Evolutionary conservation across 2,888 invertebrate genomes (phyloP).

Genomic region (Girardia tigrina): DNA sequence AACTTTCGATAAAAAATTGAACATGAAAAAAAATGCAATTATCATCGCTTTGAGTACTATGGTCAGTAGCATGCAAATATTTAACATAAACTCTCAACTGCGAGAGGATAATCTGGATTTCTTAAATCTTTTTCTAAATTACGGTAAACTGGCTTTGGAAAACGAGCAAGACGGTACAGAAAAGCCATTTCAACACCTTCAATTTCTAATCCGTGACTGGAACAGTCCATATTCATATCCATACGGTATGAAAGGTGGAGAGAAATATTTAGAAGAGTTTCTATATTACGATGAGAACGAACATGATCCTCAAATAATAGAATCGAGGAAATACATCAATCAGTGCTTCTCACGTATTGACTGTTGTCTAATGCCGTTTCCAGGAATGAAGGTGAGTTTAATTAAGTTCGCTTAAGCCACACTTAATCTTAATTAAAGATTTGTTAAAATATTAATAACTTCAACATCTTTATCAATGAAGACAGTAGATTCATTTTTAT

Average conservation of each 20-base stretch:
- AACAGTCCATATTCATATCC: constrained; percentile 80
- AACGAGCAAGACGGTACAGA: constrained; percentile 65
- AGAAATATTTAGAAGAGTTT: background rate
- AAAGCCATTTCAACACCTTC: constrained; percentile 57
- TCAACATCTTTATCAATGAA: too few relatives aligned
- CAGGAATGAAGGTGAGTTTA: background rate
- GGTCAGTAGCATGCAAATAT: constrained; percentile 79
- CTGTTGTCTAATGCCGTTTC: background rate
- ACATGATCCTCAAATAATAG: background rate
- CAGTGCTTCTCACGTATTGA: background rate
- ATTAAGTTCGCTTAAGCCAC: too few relatives aligned
- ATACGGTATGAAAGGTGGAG: constrained; percentile 77
- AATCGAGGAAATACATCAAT: background rate
- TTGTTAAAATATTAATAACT: too few relatives aligned
- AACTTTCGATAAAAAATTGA: constrained; percentile 90
- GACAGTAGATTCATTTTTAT: too few relatives aligned
- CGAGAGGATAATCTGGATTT: constrained; percentile 95
- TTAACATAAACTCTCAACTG: constrained; percentile 85
- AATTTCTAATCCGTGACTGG: constrained; percentile 62
- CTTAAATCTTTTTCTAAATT: constrained; percentile 81
- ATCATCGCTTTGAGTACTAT: constrained; percentile 95
- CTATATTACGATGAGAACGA: background rate
- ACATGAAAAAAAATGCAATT: constrained; percentile 90
- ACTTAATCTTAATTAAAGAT: too few relatives aligned
- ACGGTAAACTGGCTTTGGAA: constrained; percentile 82